A percentile compares a stretch with the other conserved stretches of the same genome.
phyloP scores from a whole-genome alignment of 1,140 invertebrate genomes.

The Achatina immaculata region DNA sequence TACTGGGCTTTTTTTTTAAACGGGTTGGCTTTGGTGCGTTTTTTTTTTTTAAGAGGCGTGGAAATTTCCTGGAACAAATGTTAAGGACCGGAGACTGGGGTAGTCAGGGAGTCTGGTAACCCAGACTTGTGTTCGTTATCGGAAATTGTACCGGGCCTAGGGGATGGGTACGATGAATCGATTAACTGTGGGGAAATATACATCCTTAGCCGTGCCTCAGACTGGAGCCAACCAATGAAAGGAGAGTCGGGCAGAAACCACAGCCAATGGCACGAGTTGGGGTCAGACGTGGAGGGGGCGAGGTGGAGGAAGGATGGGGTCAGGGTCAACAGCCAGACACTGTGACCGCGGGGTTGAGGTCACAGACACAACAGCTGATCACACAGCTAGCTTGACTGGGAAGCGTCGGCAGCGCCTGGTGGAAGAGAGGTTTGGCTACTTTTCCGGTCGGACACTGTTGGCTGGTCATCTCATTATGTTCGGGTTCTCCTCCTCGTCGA shows the following conservation, averaged over 20 bases:
- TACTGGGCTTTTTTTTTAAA: too few species aligned
- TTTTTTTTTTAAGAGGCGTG: too few species aligned
- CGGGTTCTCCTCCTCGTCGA: too few species aligned
- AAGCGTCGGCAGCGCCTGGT: neutral
- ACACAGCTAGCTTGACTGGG: neutral
- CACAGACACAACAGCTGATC: constrained; percentile 7
- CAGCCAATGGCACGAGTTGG: neutral
- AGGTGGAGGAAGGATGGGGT: neutral
- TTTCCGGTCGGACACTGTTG: neutral
- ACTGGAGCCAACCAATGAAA: neutral
- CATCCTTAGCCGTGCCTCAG: neutral
- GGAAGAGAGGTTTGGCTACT: neutral
- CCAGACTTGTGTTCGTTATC: too few species aligned
- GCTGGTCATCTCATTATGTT: neutral
- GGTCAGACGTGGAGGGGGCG: neutral
- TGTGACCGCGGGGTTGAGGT: constrained; percentile 9
- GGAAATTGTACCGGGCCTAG: too few species aligned
- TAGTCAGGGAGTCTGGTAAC: too few species aligned
- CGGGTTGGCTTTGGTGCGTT: too few species aligned
- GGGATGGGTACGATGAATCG: neutral
- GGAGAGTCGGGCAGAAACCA: neutral
- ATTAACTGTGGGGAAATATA: neutral
- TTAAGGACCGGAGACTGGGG: too few species aligned
- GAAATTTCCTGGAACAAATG: too few species aligned
- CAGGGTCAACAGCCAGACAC: constrained; percentile 10